Evolutionary conservation across 2,797 vertebrate species (phyloP), one percentile per base, ranked within the genome.

Genomic region (Scolopax bukidnonensis): DNA sequence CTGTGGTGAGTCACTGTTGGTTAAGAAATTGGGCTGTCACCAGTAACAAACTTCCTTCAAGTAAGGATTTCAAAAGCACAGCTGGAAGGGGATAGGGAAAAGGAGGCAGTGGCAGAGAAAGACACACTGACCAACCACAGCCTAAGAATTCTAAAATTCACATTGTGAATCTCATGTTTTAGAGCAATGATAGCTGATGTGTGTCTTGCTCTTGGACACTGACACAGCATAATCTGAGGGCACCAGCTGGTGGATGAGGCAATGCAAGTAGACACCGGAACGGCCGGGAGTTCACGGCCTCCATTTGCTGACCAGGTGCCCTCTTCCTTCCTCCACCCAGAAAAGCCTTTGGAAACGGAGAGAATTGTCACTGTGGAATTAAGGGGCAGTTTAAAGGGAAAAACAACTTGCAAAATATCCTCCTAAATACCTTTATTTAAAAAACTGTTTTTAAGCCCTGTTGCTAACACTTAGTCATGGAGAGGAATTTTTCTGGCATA

Each of bases 11-110:
- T 94, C 60, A 89, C 54, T 53, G 64, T 54, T 75, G 86, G 64
- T 64, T 87, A 81, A 86, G 87, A 93, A 89, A 85, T 38, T 15
- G 48, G 78, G 27, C 64, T 93, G 45, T 67, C 63, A 79, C 28
- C 16, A 25, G n/a, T 43, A 69, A 74, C 63, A 79, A 84, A 65
- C 47, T 70, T 75, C 50, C 65, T 86, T 95, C 69, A 73, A 74
- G 47, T 59, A 48, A 56, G 40, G 45, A 47, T 95, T 95, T 63
- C 20, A 81, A 50, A 9, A 56, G 54, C 18, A 38, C 20, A 53
- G 59, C 73, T 81, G 48, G 67, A 92, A 91, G 40, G 79, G 15
- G 21, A 71, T 25, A 13, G 18, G 7, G 6, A 4, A 53, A 77
- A 93, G 90, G 30, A 61, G 8, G n/a, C 0, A 0, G 24, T 28